Conservation (phyloP, 2,888 invertebrate genomes). For the Synanthedon tipuliformis region DNA sequence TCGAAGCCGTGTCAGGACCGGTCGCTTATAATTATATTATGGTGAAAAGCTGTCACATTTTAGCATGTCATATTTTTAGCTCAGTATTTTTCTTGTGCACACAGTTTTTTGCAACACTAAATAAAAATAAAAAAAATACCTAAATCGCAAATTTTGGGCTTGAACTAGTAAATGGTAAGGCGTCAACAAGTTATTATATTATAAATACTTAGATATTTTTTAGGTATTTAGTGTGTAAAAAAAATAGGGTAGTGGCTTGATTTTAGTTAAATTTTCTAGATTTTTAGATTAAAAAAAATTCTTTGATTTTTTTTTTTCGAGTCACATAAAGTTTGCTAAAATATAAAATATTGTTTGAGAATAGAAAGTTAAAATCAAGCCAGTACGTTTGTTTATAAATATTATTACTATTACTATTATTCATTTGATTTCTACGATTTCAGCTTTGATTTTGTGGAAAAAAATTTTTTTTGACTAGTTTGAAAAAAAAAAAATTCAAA, state of each 20-base stretch:
- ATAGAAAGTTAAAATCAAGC: too few species aligned
- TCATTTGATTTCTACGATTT: slow-evolving; percentile 34
- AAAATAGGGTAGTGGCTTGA: not conserved
- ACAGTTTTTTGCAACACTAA: not conserved
- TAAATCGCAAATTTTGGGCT: not conserved
- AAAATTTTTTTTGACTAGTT: slow-evolving; percentile 5
- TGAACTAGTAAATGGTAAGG: slow-evolving; percentile 17
- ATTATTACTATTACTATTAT: too few species aligned
- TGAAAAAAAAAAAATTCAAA: slow-evolving; percentile 18
- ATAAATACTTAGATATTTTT: slow-evolving; percentile 6
- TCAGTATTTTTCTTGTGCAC: not conserved
- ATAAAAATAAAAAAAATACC: not conserved
- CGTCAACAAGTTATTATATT: slow-evolving; percentile 24
- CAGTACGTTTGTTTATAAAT: too few species aligned
- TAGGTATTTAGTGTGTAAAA: not conserved
- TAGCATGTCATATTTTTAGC: not conserved
- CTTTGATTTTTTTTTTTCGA: not conserved
- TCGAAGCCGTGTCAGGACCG: too few species aligned
- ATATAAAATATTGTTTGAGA: too few species aligned
- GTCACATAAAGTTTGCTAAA: too few species aligned
- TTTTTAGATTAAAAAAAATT: not conserved
- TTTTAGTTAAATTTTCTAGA: not conserved
- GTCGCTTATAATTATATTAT: not conserved
- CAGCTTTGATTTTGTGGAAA: slow-evolving; percentile 36
- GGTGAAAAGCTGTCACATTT: not conserved